A percentile compares a stretch with the other conserved stretches of the same genome.
Conservation (phyloP, 2,113 vertebrate genomes). For the Vidua macroura region DNA sequence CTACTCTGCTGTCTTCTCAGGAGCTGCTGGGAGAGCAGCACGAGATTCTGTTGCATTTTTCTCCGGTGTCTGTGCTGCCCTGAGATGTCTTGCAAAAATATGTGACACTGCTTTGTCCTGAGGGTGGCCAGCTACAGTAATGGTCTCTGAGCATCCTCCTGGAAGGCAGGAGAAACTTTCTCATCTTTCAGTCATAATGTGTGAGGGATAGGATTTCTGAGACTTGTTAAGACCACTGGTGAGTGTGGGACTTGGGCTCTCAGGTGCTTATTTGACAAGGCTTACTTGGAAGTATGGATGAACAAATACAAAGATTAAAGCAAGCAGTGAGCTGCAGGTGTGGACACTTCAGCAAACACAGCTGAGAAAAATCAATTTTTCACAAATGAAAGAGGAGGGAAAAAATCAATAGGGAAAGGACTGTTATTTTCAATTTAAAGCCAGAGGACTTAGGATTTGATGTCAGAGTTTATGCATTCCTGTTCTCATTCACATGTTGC, state of each 20-base stretch:
- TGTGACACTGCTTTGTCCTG: accelerated
- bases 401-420: conserved; percentile 60
- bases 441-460: neutral
- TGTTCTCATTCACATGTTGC: conserved; percentile 56
- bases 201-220: neutral
- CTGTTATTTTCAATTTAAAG: conserved; percentile 62
- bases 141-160: neutral
- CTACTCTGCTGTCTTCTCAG: neutral
- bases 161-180: neutral
- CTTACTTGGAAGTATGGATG: conserved; percentile 1
- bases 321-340: conserved; percentile 33
- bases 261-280: neutral
- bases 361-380: conserved; percentile 42
- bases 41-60: neutral
- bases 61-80: neutral
- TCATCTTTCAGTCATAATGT: neutral
- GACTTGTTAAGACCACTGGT: neutral
- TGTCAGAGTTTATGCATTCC: conserved; percentile 44
- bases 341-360: conserved; percentile 21
- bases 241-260: neutral
- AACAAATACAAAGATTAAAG: conserved; percentile 43
- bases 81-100: neutral
- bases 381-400: conserved; percentile 56
- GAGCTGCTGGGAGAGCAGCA: accelerated
- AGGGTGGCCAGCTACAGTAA: neutral